These are phyloP conservation scores for Idris sp. DNA, from an alignment of 1,140 invertebrate genomes.

Conservation along the genomic window DNA sequence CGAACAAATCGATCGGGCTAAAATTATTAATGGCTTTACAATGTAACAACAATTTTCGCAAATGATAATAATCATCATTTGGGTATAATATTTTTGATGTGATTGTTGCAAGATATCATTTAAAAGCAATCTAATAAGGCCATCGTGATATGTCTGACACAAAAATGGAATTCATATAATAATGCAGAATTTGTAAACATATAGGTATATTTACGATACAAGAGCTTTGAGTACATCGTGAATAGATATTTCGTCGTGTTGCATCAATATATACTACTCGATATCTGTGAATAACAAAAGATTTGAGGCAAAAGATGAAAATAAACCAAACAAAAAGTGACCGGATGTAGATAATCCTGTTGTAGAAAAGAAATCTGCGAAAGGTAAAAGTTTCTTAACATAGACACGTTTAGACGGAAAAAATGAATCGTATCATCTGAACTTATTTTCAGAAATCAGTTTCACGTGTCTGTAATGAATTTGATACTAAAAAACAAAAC, in stretches of 20 bases:
- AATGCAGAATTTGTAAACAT: constrained; percentile 63
- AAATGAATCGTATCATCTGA: constrained; percentile 66
- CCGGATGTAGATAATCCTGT: constrained; percentile 75
- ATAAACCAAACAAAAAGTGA: constrained; percentile 71
- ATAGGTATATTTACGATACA: too few relatives aligned
- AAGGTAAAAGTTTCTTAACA: constrained; percentile 28
- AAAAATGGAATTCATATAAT: constrained; percentile 63
- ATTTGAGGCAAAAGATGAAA: constrained; percentile 28
- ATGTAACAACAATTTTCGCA: too few relatives aligned
- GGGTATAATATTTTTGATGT: too few relatives aligned
- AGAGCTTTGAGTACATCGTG: constrained; percentile 41
- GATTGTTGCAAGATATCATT: too few relatives aligned
- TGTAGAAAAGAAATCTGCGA: constrained; percentile 24
- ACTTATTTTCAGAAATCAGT: constrained; percentile 71
- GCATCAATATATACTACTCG: constrained; percentile 71
- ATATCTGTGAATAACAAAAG: constrained; percentile 64
- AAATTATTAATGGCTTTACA: too few relatives aligned
- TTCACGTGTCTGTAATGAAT: constrained; percentile 45
- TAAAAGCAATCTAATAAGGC: constrained; percentile 24
- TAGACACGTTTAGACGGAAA: too few relatives aligned
- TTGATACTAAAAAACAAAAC: too few relatives aligned
- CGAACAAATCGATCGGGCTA: constrained; percentile 10
- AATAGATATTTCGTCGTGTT: constrained; percentile 63
- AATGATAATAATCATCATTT: too few relatives aligned
- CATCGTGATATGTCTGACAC: constrained; percentile 12